Percentiles rank a stretch among this genome's conserved stretches.
These are phyloP conservation scores for Spinibarbus caldwelli DNA, from an alignment of 2,797 vertebrate species.

Conservation along the genomic window DNA sequence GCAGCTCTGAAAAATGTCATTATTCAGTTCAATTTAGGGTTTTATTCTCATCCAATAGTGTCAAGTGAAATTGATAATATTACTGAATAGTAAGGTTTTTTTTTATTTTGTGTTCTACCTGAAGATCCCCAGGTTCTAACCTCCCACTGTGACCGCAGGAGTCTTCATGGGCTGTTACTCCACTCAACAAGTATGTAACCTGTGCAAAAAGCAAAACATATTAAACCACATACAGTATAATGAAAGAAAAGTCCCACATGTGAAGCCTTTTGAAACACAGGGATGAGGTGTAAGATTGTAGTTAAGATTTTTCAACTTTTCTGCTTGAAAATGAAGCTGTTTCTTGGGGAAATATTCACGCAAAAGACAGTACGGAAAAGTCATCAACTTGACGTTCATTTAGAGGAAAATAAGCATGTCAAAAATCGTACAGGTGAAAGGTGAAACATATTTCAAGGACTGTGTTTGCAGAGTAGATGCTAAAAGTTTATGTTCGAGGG, in stretches of 20 bases:
- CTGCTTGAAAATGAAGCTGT: background rate
- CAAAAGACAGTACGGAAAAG: constrained; percentile 32
- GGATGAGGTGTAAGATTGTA: background rate
- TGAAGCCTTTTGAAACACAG: background rate
- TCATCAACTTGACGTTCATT: constrained; percentile 20
- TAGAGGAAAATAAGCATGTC: constrained; percentile 23
- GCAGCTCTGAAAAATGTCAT: too few species aligned
- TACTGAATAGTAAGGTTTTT: too few species aligned
- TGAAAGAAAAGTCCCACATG: background rate
- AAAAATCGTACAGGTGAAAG: constrained; percentile 26
- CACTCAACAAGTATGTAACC: constrained; percentile 80
- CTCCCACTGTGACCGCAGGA: constrained; percentile 79
- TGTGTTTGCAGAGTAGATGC: background rate
- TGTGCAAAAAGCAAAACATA: constrained; percentile 54
- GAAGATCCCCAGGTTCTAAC: constrained; percentile 79
- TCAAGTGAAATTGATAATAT: too few species aligned
- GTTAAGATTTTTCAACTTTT: too few species aligned
- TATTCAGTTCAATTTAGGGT: too few species aligned
- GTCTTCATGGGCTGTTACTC: constrained; percentile 79
- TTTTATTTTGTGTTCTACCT: constrained; percentile 78
- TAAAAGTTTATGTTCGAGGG: background rate
- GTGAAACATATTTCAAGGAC: constrained; percentile 31
- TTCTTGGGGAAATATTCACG: background rate
- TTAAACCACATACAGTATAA: background rate
- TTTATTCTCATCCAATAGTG: too few species aligned